Conservation (phyloP, 2,888 invertebrate genomes). For the Ophraella communa region DNA sequence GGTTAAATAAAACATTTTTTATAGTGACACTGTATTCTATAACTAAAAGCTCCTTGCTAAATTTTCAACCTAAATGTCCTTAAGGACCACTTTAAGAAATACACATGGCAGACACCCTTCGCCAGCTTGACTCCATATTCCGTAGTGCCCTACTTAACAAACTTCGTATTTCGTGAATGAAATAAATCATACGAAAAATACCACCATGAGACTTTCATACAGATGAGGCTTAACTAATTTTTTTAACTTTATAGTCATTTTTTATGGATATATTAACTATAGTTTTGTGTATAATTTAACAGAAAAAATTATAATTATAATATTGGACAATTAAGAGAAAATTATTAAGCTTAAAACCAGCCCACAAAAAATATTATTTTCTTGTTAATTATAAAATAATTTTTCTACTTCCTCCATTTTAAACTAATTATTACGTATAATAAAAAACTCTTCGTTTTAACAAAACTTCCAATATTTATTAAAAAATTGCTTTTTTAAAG, state of each 20-base stretch:
- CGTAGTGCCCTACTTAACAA: constrained; percentile 13
- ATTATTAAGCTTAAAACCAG: too few relatives aligned
- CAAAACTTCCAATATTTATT: too few relatives aligned
- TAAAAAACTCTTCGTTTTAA: too few relatives aligned
- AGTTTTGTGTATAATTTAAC: background rate
- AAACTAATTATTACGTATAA: too few relatives aligned
- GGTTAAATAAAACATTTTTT: background rate
- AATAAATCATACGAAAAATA: constrained; percentile 22
- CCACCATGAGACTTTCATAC: constrained; percentile 4
- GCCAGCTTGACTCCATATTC: constrained; percentile 20
- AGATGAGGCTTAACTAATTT: background rate
- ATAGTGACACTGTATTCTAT: background rate
- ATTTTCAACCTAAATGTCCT: background rate
- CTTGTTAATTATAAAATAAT: too few relatives aligned
- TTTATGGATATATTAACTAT: background rate
- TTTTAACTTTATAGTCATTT: background rate
- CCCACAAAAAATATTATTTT: too few relatives aligned
- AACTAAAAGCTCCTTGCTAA: background rate
- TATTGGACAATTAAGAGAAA: too few relatives aligned
- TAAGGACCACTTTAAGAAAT: background rate
- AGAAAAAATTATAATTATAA: background rate
- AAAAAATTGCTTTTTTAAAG: too few relatives aligned
- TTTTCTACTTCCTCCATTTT: too few relatives aligned
- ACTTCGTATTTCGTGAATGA: background rate
- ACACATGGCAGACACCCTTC: constrained; percentile 6